Percentiles rank a stretch among this genome's conserved stretches.
Conservation (phyloP, 1,140 invertebrate species). For the Tetramorium alpestre region DNA sequence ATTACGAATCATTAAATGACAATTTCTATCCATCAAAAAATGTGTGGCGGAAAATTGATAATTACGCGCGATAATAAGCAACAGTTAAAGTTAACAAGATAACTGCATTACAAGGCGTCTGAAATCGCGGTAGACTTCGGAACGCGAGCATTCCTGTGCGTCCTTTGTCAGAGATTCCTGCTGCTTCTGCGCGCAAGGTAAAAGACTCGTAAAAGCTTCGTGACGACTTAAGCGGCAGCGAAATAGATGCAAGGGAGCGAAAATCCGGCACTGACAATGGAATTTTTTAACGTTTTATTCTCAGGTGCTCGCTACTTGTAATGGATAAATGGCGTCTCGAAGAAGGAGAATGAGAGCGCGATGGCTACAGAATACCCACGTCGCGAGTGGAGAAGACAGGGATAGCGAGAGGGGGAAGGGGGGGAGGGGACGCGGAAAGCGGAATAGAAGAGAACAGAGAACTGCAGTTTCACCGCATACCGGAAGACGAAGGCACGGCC, state of each 20-base stretch:
- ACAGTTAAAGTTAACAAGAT: constrained; percentile 27
- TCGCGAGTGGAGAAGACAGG: neutral
- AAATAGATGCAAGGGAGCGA: constrained; percentile 62
- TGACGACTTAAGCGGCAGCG: constrained; percentile 64
- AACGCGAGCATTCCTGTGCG: constrained; percentile 44
- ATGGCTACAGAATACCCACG: constrained; percentile 26
- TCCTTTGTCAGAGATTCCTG: constrained; percentile 51
- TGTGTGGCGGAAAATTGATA: neutral
- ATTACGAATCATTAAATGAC: neutral
- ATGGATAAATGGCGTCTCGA: constrained; percentile 72
- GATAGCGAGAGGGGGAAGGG: neutral
- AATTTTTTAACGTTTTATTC: constrained; percentile 72
- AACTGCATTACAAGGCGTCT: constrained; percentile 28
- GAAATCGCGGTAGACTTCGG: constrained; percentile 34
- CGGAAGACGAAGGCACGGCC: constrained; percentile 76
- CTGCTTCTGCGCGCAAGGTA: constrained; percentile 28
- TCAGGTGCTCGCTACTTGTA: constrained; percentile 62
- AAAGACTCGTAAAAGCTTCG: constrained; percentile 57
- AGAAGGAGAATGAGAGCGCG: constrained; percentile 17
- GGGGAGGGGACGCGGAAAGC: constrained; percentile 11
- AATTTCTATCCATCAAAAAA: neutral
- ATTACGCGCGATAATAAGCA: constrained; percentile 17
- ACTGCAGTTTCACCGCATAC: constrained; percentile 75
- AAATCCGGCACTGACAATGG: constrained; percentile 60
- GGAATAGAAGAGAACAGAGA: constrained; percentile 61